phyloP scores from a whole-genome alignment of 2,113 vertebrate genomes.

The Coreoperca whiteheadi region DNA sequence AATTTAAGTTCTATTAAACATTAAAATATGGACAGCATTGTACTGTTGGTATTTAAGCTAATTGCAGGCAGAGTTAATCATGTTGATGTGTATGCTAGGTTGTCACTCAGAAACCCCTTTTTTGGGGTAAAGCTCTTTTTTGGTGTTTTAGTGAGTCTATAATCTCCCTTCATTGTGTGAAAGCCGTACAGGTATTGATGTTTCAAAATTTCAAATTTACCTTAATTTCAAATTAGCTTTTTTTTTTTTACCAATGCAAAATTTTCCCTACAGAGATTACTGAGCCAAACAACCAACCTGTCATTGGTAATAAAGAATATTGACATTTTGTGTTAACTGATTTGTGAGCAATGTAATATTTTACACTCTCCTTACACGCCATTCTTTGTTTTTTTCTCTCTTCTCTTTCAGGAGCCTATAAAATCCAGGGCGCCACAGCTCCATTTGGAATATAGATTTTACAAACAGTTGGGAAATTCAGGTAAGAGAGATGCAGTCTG shows the following conservation, averaged over 20 bases:
- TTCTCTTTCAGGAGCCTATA: constrained; percentile 91
- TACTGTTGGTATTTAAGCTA: constrained; percentile 25
- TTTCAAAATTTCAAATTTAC: constrained; percentile 3
- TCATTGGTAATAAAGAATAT: background rate
- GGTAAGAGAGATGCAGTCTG: constrained; percentile 80
- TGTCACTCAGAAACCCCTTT: constrained; percentile 1
- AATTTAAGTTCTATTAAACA: constrained; percentile 48
- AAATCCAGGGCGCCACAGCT: constrained; percentile 98
- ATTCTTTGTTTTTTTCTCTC: constrained; percentile 11
- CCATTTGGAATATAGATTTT: constrained; percentile 98
- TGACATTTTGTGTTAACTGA: background rate
- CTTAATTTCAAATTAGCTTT: background rate
- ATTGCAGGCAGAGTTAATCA: background rate
- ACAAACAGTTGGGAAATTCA: constrained; percentile 97
- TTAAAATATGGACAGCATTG: constrained; percentile 27
- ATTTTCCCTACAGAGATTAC: background rate
- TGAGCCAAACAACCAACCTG: background rate
- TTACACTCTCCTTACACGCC: background rate
- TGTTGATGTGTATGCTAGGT: background rate
- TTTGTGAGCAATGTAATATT: constrained; percentile 6
- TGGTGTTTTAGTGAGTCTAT: background rate
- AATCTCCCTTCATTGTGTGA: background rate
- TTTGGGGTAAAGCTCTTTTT: background rate
- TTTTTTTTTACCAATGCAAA: background rate
- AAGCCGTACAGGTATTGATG: background rate